These are phyloP conservation scores for Amphimallon solstitiale DNA, from an alignment of 2,888 invertebrate species.

Conservation along the genomic window DNA sequence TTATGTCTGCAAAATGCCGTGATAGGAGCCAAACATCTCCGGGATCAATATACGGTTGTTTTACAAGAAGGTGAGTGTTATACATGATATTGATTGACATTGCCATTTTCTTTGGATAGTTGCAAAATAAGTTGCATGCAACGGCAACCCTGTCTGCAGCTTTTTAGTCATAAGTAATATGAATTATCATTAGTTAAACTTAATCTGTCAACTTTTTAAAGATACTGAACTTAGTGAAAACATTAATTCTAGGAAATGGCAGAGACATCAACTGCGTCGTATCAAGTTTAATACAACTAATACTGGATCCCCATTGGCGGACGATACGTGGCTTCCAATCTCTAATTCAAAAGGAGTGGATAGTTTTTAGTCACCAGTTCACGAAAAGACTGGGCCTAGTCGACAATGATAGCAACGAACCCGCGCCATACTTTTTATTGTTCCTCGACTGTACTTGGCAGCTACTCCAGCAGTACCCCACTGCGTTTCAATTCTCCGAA, in stretches of 20 bases:
- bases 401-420: conserved; percentile 69
- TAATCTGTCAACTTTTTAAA: too few relatives aligned
- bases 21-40: conserved; percentile 76
- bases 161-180: too few relatives aligned
- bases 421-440: conserved; percentile 88
- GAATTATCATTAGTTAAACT: too few relatives aligned
- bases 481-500: conserved; percentile 91
- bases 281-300: conserved; percentile 86
- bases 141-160: too few relatives aligned
- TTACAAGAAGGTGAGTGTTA: conserved; percentile 77
- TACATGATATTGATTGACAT: conserved; percentile 3
- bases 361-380: conserved; percentile 87
- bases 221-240: too few relatives aligned
- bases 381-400: conserved; percentile 74
- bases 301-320: conserved; percentile 85
- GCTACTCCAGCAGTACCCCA: conserved; percentile 86
- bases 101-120: neutral
- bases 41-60: conserved; percentile 73
- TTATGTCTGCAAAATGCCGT: conserved; percentile 78
- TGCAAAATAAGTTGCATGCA: too few relatives aligned
- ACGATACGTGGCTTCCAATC: conserved; percentile 89
- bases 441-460: conserved; percentile 97
- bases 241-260: conserved; percentile 80
- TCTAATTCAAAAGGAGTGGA: conserved; percentile 94
- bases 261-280: conserved; percentile 89